Evolutionary conservation across 2,888 invertebrate species (phyloP), one percentile per base, ranked within the genome.

Genomic region (Melieria omissa): DNA sequence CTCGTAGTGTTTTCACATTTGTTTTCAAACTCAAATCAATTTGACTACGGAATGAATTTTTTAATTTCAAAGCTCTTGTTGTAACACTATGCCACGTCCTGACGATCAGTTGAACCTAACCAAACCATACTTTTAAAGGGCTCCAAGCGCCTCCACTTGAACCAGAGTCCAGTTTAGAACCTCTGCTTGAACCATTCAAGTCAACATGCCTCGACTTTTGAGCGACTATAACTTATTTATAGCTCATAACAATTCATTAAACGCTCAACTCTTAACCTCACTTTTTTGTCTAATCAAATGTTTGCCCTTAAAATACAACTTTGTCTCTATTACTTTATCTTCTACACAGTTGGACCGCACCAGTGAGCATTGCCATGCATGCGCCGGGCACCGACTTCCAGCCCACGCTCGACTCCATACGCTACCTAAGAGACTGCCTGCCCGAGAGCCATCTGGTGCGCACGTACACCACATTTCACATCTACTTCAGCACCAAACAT

Each of bases 401-500:
- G 70, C 90, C 92, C 42, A 93, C 96, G 0, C 86, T 96, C 77
- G 91, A 93, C 82, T 91, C 94, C 82, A 94, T 96, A 83, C 91
- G 92, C 78, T 95, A 93, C 86, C 89, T 95, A 74, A 90, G 95
- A 73, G 92, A 92, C 83, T 96, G 96, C 86, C 88, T 90, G 75
- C 90, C 90, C 29, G 89, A 89, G 76, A 87, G 88, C 76, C 90
- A 92, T 61, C 89, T 95, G 80, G 90, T 97, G 78, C 90, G 91
- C 70, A 91, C 93, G 82, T 92, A 90, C 83, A 95, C 94, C 86
- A 95, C 95, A 76, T 96, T 97, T 89, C 96, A 97, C 86, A 86
- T 97, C 68, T 95, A 95, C 88, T 96, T 96, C 88, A 93, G 94
- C 81, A 92, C 92, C 82, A 93, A 94, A 83, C 94, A 96, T 87